Base-by-base conservation (phyloP, 2,113 vertebrate genomes). In the Taxidea taxus region DNA sequence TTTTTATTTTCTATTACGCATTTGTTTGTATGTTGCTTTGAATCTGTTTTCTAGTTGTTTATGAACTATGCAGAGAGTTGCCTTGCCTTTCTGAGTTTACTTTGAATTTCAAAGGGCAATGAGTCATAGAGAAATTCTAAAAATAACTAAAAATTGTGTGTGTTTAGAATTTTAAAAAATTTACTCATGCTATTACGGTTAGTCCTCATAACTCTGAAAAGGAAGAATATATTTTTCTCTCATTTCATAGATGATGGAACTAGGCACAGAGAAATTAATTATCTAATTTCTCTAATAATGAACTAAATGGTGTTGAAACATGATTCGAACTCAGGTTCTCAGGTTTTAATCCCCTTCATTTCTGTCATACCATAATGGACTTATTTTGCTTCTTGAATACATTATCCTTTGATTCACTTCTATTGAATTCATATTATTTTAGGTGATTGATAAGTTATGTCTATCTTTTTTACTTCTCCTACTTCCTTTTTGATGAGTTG, bases 1-100 rank as follows among this genome's bases (percentile, higher is more conserved):
- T 70, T 96, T 27, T 54, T 62, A 56, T 84, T 97, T 88, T 90
- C 51, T 66, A 21, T 20, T 8, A 86, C 37, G 3, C 12, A 70
- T 86, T 95, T 92, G 29, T 47, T 81, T 86, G 6, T 25, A 27
- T 77, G 15, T 77, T 92, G 29, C 42, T 94, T 95, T 92, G 56
- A 60, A 44, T 91, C 39, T 94, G 3, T 96, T 85, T 92, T 78
- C 77, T 75, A 7, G 37, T 89, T 93, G 18, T 85, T 92, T 91
- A 4, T 62, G 27, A 62, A 62, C 60, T 31, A 66, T 66, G 34
- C 3, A 66, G 62, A 66, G 31, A 66, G 29, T 66, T 31, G 14
- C 44, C 27, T 77, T 77, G 42, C 27, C 42, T 77, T 72, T 83
- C 34, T 80, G n/a, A 83, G 72, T 74, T 54, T 93, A 91, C 15